phyloP scores from a whole-genome alignment of 2,113 vertebrate genomes.

The Chaetorhynchus papuensis region DNA sequence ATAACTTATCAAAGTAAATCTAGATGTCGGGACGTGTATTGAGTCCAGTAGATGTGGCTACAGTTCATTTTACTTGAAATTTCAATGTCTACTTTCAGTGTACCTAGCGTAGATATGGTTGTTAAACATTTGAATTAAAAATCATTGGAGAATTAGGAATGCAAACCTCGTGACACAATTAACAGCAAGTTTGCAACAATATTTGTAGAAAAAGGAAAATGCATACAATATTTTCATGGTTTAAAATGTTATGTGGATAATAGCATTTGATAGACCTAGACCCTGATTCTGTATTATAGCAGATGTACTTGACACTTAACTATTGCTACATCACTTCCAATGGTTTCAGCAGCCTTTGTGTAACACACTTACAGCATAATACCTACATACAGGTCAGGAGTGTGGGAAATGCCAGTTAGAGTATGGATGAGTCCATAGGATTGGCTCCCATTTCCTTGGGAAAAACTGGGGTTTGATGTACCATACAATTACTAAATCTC shows the following conservation, averaged over 20 bases:
- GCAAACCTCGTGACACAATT: conserved; percentile 50
- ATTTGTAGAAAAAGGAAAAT: conserved; percentile 55
- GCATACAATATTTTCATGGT: conserved; percentile 41
- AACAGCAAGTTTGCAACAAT: conserved; percentile 51
- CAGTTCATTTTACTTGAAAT: conserved; percentile 82
- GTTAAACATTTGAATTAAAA: conserved; percentile 57
- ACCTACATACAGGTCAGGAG: background rate
- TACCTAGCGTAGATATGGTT: conserved; percentile 69
- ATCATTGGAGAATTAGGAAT: conserved; percentile 49
- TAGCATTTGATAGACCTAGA: conserved; percentile 65
- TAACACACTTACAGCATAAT: conserved; percentile 25
- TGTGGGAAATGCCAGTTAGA: background rate
- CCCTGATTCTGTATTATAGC: conserved; percentile 63
- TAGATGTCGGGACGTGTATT: conserved; percentile 72
- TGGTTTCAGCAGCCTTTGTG: conserved; percentile 52
- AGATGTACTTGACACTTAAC: conserved; percentile 36
- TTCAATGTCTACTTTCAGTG: conserved; percentile 74
- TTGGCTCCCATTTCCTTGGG: background rate
- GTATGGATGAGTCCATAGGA: background rate
- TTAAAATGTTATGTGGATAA: conserved; percentile 63
- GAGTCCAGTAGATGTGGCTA: conserved; percentile 73
- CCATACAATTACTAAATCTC: background rate
- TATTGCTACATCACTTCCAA: background rate
- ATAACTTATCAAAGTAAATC: conserved; percentile 77
- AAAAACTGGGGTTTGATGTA: background rate